Evolutionary conservation across 1,140 invertebrate genomes (phyloP).

Genomic region (Rhopalosiphum padi): DNA sequence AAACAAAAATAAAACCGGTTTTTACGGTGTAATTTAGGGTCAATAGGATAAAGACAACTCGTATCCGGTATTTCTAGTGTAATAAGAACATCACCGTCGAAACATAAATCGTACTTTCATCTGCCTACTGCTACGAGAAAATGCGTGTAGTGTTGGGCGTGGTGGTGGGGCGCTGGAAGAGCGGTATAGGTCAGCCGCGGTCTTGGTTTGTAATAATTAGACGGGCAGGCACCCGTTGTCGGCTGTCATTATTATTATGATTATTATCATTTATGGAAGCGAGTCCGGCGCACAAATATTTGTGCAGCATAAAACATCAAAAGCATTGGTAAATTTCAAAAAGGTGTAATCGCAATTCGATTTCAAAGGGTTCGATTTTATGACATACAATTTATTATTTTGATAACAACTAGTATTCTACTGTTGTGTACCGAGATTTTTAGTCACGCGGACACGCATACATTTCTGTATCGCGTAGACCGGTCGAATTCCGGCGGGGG

Average conservation of each 20-base stretch:
- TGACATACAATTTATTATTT: background rate
- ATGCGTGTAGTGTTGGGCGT: background rate
- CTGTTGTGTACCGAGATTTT: background rate
- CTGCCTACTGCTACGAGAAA: background rate
- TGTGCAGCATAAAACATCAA: background rate
- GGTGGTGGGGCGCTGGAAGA: background rate
- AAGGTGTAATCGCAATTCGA: background rate
- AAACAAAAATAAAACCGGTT: background rate
- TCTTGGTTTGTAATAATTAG: background rate
- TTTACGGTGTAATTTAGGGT: background rate
- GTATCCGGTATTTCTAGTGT: background rate
- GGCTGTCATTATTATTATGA: background rate
- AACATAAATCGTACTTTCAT: constrained; percentile 1
- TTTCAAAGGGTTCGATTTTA: background rate
- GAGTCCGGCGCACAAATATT: background rate
- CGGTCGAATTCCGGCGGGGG: background rate
- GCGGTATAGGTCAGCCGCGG: too few species aligned
- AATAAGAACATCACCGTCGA: background rate
- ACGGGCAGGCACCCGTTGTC: too few species aligned
- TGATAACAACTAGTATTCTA: background rate
- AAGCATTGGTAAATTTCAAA: background rate
- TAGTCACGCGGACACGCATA: background rate
- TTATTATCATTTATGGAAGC: background rate
- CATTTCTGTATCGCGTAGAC: background rate
- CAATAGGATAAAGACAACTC: background rate